Percentiles rank a stretch among this genome's conserved stretches.
Conservation (phyloP, 1,140 invertebrate genomes). For the Drosophila mauritiana region DNA sequence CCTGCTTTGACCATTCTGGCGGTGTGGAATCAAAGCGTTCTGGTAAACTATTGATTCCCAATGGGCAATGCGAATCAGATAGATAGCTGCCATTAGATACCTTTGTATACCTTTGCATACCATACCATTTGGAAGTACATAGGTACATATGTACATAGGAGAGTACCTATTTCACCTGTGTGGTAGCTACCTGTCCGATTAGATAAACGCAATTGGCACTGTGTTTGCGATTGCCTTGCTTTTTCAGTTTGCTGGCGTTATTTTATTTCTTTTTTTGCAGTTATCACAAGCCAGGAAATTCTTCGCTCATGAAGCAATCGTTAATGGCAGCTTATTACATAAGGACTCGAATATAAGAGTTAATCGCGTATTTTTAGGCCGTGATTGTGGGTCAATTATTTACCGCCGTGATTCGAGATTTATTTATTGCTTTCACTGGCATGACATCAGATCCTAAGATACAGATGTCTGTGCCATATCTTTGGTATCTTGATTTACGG, state of each 20-base stretch:
- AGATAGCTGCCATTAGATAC: slow-evolving; percentile 6
- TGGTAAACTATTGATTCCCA: slow-evolving; percentile 28
- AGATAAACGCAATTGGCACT: slow-evolving; percentile 67
- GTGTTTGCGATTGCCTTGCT: slow-evolving; percentile 39
- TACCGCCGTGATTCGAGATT: slow-evolving; percentile 13
- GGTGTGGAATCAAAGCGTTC: slow-evolving; percentile 19
- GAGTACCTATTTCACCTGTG: slow-evolving; percentile 16
- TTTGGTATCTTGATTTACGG: slow-evolving; percentile 61
- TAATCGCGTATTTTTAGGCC: slow-evolving; percentile 52
- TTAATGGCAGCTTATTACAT: slow-evolving; percentile 63
- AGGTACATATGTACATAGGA: slow-evolving; percentile 9
- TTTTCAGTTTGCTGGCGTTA: slow-evolving; percentile 53
- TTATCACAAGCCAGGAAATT: slow-evolving; percentile 67
- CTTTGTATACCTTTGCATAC: not conserved
- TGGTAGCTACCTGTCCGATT: slow-evolving; percentile 49
- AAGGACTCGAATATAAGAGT: slow-evolving; percentile 33
- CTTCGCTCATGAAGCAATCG: slow-evolving; percentile 72
- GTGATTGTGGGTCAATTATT: slow-evolving; percentile 42
- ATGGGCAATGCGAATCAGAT: slow-evolving; percentile 23
- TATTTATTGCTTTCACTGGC: slow-evolving; percentile 20
- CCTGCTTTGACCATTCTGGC: slow-evolving; percentile 61
- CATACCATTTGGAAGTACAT: not conserved
- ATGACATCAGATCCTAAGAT: slow-evolving; percentile 68
- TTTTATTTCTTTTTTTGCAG: slow-evolving; percentile 31
- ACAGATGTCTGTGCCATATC: slow-evolving; percentile 35